Evolutionary conservation across 2,797 vertebrate genomes (phyloP).

Genomic region (Gila robusta): DNA sequence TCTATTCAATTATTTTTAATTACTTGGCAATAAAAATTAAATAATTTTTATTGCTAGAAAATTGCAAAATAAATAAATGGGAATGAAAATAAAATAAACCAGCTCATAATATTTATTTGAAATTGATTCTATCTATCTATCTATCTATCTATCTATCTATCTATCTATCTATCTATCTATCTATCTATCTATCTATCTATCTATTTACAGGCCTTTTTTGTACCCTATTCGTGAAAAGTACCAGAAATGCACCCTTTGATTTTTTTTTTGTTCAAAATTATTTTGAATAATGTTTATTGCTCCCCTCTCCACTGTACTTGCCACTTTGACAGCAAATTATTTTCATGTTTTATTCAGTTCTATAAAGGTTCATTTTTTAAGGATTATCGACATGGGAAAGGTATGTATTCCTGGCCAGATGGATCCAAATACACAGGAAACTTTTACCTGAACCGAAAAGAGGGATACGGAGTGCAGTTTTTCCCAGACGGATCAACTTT

Average conservation of each 20-base stretch:
- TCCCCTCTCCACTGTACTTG: neutral
- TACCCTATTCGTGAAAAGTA: neutral
- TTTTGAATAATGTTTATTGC: neutral
- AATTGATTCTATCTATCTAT: too few species aligned
- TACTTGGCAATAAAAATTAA: neutral
- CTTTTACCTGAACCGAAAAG: slow-evolving; percentile 87
- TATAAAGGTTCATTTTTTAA: slow-evolving; percentile 86
- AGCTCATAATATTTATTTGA: neutral
- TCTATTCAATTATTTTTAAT: neutral
- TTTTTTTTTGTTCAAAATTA: neutral
- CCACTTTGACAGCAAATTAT: neutral
- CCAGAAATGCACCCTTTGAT: neutral
- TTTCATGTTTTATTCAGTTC: slow-evolving; percentile 70
- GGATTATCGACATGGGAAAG: slow-evolving; percentile 84
- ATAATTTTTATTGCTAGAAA: neutral
- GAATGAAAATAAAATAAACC: neutral
- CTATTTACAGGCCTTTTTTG: neutral
- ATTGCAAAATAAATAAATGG: neutral
- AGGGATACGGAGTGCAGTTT: slow-evolving; percentile 84
- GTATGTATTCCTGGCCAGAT: slow-evolving; percentile 83
- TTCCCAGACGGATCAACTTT: slow-evolving; percentile 79
- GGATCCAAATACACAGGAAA: slow-evolving; percentile 84
- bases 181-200: neutral
- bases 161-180: too few species aligned
- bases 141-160: too few species aligned